Evolutionary conservation across 1,140 invertebrate genomes (phyloP), one percentile per base, ranked within the genome.

Genomic region (Bombus waltoni): DNA sequence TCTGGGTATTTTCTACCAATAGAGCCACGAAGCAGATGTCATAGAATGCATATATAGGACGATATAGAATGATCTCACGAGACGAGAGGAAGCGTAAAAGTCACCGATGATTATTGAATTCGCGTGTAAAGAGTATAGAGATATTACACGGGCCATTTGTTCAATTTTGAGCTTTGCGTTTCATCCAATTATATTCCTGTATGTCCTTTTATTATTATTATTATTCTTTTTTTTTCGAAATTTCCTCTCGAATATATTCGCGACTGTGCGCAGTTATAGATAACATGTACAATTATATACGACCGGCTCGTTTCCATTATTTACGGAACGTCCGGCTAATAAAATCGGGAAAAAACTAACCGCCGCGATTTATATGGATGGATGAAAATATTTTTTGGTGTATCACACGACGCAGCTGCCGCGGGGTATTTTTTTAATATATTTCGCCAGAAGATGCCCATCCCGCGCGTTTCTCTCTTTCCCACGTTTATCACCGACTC

Each of bases 351-450:
- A 71, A 79, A 79, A 78, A 78, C 75, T 70, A 78, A 78, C 75
- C 81, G 65, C 47, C n/a, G 53, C 75, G 47, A 85, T 85, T 85
- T 85, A 85, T 80, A 85, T 76, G 83, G 83, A 80, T n/a, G 76
- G 83, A 70, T 85, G 83, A 71, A 85, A 85, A 85, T 85, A 85
- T 85, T 85, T 85, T 71, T 80, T 42, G 53, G 66, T 79, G 66
- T 79, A 79, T 84, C 83, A 71, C 76, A 80, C 68, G 66, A 62
- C 74, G 59, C 82, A 35, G 57, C 83, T 71, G 88, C 87, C 83
- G 83, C 75, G 35, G 65, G 78, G 40, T 68, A 74, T 82, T 73
- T 86, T 89, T 89, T 89, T 79, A 88, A 86, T 89, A 89, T 89
- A 86, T 77, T 40, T 66, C 74, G 59, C 59, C 25, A 53, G 66